Percentiles rank a stretch among this genome's conserved stretches.
phyloP scores from a whole-genome alignment of 2,888 invertebrate genomes.

The Drosophila koepferae region DNA sequence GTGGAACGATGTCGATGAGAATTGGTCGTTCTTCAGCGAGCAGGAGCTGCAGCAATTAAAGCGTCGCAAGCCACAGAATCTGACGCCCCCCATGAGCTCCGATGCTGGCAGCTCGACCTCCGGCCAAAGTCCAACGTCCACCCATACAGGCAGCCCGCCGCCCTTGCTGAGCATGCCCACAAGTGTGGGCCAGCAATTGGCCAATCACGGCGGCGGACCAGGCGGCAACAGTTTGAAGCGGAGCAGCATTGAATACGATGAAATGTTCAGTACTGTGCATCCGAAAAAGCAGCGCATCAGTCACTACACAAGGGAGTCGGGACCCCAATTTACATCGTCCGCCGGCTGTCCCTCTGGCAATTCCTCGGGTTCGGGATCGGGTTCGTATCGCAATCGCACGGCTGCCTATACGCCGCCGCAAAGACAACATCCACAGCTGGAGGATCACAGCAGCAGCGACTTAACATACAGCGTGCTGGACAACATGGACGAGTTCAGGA shows the following conservation, averaged over 20 bases:
- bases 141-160: constrained; percentile 91
- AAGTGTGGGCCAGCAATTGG: constrained; percentile 28
- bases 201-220: constrained; percentile 2
- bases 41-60: constrained; percentile 95
- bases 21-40: constrained; percentile 97
- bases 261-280: constrained; percentile 84
- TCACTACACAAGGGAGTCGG: constrained; percentile 89
- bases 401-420: constrained; percentile 74
- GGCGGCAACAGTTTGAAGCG: constrained; percentile 84
- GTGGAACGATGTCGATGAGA: constrained; percentile 97
- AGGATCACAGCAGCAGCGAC: constrained; percentile 73
- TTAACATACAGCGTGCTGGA: constrained; percentile 83
- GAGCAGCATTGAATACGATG: constrained; percentile 87
- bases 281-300: constrained; percentile 94
- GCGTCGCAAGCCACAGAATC: constrained; percentile 95
- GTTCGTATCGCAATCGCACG: constrained; percentile 53
- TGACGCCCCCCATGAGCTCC: constrained; percentile 95
- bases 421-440: constrained; percentile 56
- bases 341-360: constrained; percentile 9
- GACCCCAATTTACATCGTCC: constrained; percentile 15
- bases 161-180: constrained; percentile 78
- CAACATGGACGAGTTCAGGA: constrained; percentile 82
- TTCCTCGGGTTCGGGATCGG: constrained; percentile 15
- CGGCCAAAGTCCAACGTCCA: constrained; percentile 92
- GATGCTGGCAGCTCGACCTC: constrained; percentile 91